Evolutionary conservation across 2,113 vertebrate genomes (phyloP), one percentile per base, ranked within the genome.

Genomic region (Ovis canadensis): DNA sequence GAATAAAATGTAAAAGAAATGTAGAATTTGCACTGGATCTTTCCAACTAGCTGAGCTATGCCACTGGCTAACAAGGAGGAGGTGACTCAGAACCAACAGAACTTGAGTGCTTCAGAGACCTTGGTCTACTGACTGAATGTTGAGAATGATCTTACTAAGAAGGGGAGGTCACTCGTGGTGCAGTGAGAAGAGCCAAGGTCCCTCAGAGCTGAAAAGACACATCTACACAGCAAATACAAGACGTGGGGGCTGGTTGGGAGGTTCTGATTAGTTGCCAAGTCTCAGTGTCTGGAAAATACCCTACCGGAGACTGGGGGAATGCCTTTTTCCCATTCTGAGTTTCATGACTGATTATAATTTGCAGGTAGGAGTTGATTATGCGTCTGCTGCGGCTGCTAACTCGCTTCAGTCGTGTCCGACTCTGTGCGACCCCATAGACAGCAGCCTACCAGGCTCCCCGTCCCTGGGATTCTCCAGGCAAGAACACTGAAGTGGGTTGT

Each of bases 141-240:
- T 8, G 17, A 25, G 48, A 59, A 86, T 2, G 4, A 0, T 17
- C 19, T 19, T 9, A 57, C 7, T 45, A 31, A 25, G 40, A 11
- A 17, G 31, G 12, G 10, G 52, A 40, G 60, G 10, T 23, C 2
- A 2, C 16, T 50, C 4, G 0, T 1, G 2, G 19, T 1, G 17
- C 21, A 25, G 13, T 0, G 2, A 59, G 4, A 9, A 1, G 2
- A 55, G 19, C 11, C 19, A 12, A 19, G 80, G 31, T 33, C 48
- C 36, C 43, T 19, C 17, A 27, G n/a, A 43, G 45, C 57, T 48
- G 36, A 2, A 16, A 55, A 45, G 19, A 14, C 4, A 29, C 0
- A 0, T 21, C n/a, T 29, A 8, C 9, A 17, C 45, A 27, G 12
- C 27, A 21, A 36, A 1, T 10, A 11, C 29, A 4, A 43, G 81